A percentile compares a stretch with the other conserved stretches of the same genome.
These are phyloP conservation scores for Druon quercuslanigerum DNA, from an alignment of 1,140 invertebrate genomes.

Conservation along the genomic window DNA sequence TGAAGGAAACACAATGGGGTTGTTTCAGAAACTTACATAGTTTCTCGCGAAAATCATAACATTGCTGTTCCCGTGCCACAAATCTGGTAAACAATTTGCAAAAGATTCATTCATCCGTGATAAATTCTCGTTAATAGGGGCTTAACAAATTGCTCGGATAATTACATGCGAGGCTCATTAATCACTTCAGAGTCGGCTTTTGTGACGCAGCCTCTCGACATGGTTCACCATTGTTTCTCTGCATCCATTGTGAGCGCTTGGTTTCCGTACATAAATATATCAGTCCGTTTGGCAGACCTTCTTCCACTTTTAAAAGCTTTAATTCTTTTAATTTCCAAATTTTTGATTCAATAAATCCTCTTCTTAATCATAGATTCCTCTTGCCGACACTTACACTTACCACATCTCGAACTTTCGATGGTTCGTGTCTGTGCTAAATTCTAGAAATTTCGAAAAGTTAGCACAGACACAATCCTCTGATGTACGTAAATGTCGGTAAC, in stretches of 20 bases:
- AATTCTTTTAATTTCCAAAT: no score
- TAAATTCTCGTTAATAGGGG: conserved; percentile 71
- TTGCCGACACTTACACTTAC: no score
- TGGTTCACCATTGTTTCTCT: conserved; percentile 65
- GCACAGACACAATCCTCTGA: no score
- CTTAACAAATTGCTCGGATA: conserved; percentile 73
- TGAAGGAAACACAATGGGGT: no score
- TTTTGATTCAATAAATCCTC: no score
- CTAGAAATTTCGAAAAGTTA: no score
- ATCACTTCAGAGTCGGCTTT: conserved; percentile 66
- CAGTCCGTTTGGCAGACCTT: conserved; percentile 35
- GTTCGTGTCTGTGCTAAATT: no score
- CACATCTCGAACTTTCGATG: no score
- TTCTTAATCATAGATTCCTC: no score
- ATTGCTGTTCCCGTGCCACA: background rate
- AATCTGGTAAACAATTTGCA: conserved; percentile 53
- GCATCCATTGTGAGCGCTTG: conserved; percentile 60
- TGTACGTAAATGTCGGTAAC: background rate
- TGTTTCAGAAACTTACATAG: background rate
- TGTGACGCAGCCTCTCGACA: conserved; percentile 66
- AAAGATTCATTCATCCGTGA: conserved; percentile 63
- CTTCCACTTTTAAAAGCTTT: background rate
- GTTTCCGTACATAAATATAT: conserved; percentile 66
- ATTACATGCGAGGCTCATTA: conserved; percentile 70
- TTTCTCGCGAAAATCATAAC: background rate